Conservation (phyloP, 2,888 invertebrate species). For the Pollenia griseotomentosa region DNA sequence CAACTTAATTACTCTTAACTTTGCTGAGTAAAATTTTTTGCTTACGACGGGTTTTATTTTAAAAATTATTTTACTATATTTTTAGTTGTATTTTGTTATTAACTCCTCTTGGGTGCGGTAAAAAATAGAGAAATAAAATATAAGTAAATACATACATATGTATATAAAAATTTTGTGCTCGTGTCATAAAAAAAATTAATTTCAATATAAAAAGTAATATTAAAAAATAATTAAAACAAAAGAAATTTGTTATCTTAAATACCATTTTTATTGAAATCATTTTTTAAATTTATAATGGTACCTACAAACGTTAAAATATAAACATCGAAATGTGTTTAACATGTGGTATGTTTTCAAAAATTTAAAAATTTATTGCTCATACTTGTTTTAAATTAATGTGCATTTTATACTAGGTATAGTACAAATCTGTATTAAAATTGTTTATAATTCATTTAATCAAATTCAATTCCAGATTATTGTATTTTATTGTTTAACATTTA, state of each 20-base stretch:
- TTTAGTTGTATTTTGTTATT: slow-evolving; percentile 65
- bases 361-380: background rate
- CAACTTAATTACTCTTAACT: slow-evolving; percentile 11
- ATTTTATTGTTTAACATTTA: slow-evolving; percentile 33
- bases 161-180: slow-evolving; percentile 9
- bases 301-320: too few relatives aligned
- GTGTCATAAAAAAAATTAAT: slow-evolving; percentile 44
- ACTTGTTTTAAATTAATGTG: slow-evolving; percentile 13
- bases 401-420: background rate
- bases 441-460: background rate
- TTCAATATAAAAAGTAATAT: background rate
- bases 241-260: background rate
- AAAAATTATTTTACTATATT: slow-evolving; percentile 39
- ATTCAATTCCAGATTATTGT: slow-evolving; percentile 8
- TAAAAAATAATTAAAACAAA: background rate
- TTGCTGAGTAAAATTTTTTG: slow-evolving; percentile 4
- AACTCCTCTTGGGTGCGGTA: slow-evolving; percentile 70
- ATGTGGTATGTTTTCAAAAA: slow-evolving; percentile 48
- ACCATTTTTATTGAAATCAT: background rate
- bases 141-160: background rate
- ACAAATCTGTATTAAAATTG: background rate
- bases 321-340: background rate
- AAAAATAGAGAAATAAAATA: slow-evolving; percentile 39
- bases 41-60: slow-evolving; percentile 10
- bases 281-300: too few relatives aligned